Evolutionary conservation across 2,888 invertebrate genomes (phyloP).

Genomic region (Xanthorhoe spadicearia): DNA sequence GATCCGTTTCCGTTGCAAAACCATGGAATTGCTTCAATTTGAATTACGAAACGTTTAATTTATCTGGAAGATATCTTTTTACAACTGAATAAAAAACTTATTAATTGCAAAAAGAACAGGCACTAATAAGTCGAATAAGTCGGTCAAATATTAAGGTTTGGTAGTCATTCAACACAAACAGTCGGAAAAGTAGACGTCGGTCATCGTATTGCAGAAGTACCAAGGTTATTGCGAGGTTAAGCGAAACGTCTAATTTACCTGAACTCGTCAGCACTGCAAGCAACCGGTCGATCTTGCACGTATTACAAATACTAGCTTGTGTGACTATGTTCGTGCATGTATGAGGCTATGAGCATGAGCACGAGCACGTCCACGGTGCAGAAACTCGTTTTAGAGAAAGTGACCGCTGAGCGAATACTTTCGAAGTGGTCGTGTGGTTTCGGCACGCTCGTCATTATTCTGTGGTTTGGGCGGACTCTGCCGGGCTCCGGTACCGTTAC

Average conservation of each 20-base stretch:
- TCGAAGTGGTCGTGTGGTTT: conserved; percentile 67
- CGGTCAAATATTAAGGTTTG: too few relatives aligned
- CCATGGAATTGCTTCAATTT: not conserved
- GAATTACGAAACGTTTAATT: not conserved
- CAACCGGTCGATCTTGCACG: conserved; percentile 49
- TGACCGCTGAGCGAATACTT: conserved; percentile 76
- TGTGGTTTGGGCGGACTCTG: conserved; percentile 44
- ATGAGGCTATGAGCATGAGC: conserved; percentile 34
- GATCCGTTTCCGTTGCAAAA: not conserved
- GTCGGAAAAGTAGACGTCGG: not conserved
- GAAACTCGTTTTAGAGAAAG: conserved; percentile 79
- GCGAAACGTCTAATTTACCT: conserved; percentile 49
- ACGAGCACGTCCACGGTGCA: conserved; percentile 49
- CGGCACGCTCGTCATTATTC: conserved; percentile 43
- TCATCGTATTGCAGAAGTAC: conserved; percentile 45
- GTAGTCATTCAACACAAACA: not conserved
- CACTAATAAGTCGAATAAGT: too few relatives aligned
- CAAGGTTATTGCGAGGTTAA: conserved; percentile 52
- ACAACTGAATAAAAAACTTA: too few relatives aligned
- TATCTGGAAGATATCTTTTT: too few relatives aligned
- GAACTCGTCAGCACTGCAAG: conserved; percentile 45
- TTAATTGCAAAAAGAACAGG: too few relatives aligned
- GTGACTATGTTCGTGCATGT: conserved; percentile 41
- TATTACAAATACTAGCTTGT: conserved; percentile 45
- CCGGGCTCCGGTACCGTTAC: conserved; percentile 69